These are phyloP conservation scores for Lucinisca nassula DNA, from an alignment of 2,888 invertebrate genomes.

Conservation along the genomic window DNA sequence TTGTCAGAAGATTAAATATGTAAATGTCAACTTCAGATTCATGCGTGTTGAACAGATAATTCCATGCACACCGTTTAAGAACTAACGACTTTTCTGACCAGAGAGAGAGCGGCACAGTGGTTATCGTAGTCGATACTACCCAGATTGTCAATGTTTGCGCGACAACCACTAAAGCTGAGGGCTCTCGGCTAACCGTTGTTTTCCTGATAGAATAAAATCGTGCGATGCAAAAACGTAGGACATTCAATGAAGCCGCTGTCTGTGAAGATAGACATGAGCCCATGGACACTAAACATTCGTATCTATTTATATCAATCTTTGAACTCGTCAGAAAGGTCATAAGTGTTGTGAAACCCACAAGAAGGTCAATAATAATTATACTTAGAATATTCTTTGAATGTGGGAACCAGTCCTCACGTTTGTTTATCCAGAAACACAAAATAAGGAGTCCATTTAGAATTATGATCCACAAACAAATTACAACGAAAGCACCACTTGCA, in stretches of 20 bases:
- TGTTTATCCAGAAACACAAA: conserved; percentile 38
- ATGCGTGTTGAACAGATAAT: neutral
- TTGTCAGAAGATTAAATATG: conserved; percentile 18
- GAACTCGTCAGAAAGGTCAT: conserved; percentile 1
- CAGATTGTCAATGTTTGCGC: conserved; percentile 14
- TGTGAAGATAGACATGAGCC: conserved; percentile 26
- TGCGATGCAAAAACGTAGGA: conserved; percentile 24
- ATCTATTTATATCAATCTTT: neutral
- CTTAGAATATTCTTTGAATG: conserved; percentile 41
- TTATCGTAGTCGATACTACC: neutral
- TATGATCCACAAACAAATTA: neutral
- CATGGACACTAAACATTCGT: conserved; percentile 19
- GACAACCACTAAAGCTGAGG: neutral
- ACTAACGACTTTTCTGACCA: neutral
- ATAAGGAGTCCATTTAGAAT: conserved; percentile 27
- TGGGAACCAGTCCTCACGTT: conserved; percentile 18
- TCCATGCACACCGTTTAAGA: conserved; percentile 21
- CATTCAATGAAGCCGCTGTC: conserved; percentile 22
- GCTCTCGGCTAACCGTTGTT: neutral
- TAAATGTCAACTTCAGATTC: neutral
- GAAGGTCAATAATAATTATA: conserved; percentile 25
- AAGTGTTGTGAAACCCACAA: conserved; percentile 31
- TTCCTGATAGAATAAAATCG: neutral
- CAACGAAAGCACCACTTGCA: neutral
- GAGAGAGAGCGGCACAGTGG: conserved; percentile 9